phyloP scores from a whole-genome alignment of 2,797 vertebrate genomes.

The Acestrorhynchus altus region DNA sequence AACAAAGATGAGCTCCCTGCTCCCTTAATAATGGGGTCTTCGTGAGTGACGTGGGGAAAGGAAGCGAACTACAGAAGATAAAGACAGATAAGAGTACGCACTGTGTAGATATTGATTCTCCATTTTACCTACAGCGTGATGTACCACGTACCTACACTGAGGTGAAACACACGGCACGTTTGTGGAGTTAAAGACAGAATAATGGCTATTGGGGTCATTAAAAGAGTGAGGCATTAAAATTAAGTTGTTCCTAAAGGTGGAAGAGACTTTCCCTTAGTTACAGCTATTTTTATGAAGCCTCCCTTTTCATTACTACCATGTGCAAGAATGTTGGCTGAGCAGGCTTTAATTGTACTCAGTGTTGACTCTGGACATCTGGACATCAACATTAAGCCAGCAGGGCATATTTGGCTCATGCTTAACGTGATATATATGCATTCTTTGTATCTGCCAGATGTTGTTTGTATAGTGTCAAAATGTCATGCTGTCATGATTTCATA shows the following conservation, averaged over 20 bases:
- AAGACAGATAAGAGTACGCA: not conserved
- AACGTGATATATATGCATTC: no score
- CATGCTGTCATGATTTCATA: not conserved
- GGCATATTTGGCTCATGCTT: no score
- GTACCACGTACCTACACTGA: not conserved
- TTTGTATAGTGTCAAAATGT: no score
- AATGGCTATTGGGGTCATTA: not conserved
- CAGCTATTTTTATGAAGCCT: not conserved
- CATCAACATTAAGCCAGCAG: no score
- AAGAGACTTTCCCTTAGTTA: not conserved
- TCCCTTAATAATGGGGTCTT: no score
- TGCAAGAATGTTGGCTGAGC: not conserved
- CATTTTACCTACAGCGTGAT: not conserved
- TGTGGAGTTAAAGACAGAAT: not conserved
- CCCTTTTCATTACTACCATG: not conserved
- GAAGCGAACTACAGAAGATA: not conserved
- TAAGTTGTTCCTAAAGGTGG: no score
- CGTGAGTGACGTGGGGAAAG: no score
- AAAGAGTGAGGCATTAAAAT: not conserved
- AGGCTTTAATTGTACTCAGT: not conserved
- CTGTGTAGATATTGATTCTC: not conserved
- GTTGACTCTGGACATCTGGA: not conserved
- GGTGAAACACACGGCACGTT: not conserved
- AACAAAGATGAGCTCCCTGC: no score
- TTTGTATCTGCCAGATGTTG: no score